Evolutionary conservation across 35 echinoderm and acorn worm species (phyloP).

Genomic region (Eucidaris tribuloides): DNA sequence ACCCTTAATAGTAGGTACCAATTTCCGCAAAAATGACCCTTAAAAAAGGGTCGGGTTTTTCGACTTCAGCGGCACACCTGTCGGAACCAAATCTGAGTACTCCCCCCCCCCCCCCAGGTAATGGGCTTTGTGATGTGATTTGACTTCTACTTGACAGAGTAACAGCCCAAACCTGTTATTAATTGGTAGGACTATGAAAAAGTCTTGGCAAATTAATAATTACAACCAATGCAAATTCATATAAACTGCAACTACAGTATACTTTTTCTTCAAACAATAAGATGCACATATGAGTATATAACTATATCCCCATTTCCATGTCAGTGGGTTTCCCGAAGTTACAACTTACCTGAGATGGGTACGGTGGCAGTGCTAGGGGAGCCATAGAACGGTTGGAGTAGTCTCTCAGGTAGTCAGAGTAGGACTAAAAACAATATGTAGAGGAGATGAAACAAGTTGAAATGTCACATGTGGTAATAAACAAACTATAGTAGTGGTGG

Average conservation of each 20-base stretch:
- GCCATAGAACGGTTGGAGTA: slow-evolving; percentile 39
- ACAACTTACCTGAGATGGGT: background rate
- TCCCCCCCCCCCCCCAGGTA: too few species aligned
- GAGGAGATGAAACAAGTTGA: too few species aligned
- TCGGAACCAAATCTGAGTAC: too few species aligned
- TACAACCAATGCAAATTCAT: background rate
- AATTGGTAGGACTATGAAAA: too few species aligned
- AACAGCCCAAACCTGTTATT: too few species aligned
- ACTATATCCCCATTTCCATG: background rate
- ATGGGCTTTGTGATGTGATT: background rate
- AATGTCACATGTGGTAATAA: too few species aligned
- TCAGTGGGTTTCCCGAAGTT: background rate
- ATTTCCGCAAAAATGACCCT: too few species aligned
- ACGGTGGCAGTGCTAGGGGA: slow-evolving; percentile 30
- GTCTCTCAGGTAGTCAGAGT: slow-evolving; percentile 58
- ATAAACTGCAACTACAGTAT: background rate
- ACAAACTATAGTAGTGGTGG: too few species aligned
- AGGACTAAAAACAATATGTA: slow-evolving; percentile 26
- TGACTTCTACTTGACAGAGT: background rate
- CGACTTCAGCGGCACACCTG: too few species aligned
- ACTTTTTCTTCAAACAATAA: background rate
- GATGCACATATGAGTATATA: background rate
- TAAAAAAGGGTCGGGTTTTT: too few species aligned
- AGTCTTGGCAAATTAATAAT: too few species aligned
- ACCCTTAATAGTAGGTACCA: background rate